Conservation (phyloP, 2,113 vertebrate genomes). For the Datnioides undecimradiatus region DNA sequence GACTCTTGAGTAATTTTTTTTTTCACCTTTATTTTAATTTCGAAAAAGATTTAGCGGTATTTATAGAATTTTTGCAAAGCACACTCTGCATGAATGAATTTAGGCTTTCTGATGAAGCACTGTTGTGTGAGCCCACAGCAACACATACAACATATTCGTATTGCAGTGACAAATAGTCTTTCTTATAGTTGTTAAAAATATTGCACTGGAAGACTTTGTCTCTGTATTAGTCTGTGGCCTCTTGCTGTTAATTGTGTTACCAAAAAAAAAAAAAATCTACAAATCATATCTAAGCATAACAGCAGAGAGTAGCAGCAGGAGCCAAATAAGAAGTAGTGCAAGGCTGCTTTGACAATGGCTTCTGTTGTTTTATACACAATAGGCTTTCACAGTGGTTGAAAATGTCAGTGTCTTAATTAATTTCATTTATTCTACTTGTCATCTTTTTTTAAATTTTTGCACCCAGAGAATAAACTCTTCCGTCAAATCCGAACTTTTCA, state of each 20-base stretch:
- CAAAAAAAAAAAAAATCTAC: neutral
- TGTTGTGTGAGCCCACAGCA: neutral
- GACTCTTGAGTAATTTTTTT: conserved; percentile 7
- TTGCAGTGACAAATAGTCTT: neutral
- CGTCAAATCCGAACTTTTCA: conserved; percentile 10
- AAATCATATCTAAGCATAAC: conserved; percentile 7
- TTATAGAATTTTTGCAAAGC: neutral
- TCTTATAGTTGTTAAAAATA: neutral
- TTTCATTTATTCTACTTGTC: conserved; percentile 16
- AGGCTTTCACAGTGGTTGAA: conserved; percentile 25
- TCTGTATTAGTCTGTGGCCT: neutral
- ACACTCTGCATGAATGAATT: neutral
- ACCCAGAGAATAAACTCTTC: neutral
- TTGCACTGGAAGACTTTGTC: neutral
- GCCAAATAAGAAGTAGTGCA: conserved; percentile 17
- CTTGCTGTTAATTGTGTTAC: conserved; percentile 13
- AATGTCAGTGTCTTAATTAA: conserved; percentile 42
- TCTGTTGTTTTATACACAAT: conserved; percentile 24
- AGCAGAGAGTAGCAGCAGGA: conserved; percentile 30
- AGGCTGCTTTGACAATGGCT: conserved; percentile 16
- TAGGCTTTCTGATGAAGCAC: neutral
- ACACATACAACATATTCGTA: neutral
- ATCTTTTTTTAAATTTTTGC: conserved; percentile 7
- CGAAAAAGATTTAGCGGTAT: neutral
- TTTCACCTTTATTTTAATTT: neutral